Evolutionary conservation across 2,888 invertebrate genomes (phyloP).

Genomic region (Plagodis dolabraria): DNA sequence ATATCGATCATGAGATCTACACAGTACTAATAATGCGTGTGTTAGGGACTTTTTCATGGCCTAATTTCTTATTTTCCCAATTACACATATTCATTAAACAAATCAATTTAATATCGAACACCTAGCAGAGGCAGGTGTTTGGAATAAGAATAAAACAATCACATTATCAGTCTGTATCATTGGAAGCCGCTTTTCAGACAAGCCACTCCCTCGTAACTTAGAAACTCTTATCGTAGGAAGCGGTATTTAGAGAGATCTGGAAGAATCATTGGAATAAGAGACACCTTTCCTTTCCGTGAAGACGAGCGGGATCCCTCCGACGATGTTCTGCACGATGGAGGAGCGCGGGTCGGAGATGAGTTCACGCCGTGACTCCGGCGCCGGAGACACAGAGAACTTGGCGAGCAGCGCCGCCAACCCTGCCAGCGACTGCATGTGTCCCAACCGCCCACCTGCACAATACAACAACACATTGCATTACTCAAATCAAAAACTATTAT

Average conservation of each 20-base stretch:
- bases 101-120: too few species aligned
- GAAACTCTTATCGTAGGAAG: too few species aligned
- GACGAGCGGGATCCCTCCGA: slow-evolving; percentile 58
- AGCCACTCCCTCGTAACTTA: too few species aligned
- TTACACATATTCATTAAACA: too few species aligned
- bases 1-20: too few species aligned
- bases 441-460: slow-evolving; percentile 60
- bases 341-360: slow-evolving; percentile 55
- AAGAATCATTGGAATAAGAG: background rate
- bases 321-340: slow-evolving; percentile 54
- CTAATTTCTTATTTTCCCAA: too few species aligned
- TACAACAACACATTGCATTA: background rate
- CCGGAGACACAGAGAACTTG: slow-evolving; percentile 52
- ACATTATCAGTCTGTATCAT: too few species aligned
- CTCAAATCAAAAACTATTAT: background rate
- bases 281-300: slow-evolving; percentile 34
- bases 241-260: slow-evolving; percentile 4
- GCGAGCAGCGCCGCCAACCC: slow-evolving; percentile 64
- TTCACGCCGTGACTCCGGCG: slow-evolving; percentile 42
- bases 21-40: too few species aligned
- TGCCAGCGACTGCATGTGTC: slow-evolving; percentile 68
- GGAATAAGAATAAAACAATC: too few species aligned
- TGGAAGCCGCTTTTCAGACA: too few species aligned
- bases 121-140: too few species aligned
- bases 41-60: too few species aligned